Evolutionary conservation across 2,113 vertebrate species (phyloP).

Genomic region (Hylia prasina): DNA sequence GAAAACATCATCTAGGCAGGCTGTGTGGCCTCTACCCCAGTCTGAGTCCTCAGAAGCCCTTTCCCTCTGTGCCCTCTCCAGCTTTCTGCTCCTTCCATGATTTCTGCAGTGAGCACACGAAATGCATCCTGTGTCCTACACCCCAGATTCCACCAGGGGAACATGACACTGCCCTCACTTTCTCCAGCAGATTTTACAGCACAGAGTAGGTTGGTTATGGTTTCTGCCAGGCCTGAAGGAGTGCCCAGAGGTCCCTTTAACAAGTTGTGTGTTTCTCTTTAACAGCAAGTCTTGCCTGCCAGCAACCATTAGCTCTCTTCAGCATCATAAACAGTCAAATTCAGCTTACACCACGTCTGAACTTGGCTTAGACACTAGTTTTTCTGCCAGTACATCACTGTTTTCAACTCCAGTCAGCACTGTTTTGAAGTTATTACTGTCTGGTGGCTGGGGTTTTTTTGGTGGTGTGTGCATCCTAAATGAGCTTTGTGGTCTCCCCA

Average conservation of each 20-base stretch:
- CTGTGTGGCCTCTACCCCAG: neutral
- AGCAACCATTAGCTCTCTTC: neutral
- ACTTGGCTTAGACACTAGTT: neutral
- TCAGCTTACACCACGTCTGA: conserved; percentile 21
- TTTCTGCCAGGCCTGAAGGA: neutral
- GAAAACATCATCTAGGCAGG: neutral
- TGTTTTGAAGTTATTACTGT: conserved; percentile 46
- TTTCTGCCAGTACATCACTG: conserved; percentile 20
- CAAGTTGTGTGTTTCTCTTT: neutral
- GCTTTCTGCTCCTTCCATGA: neutral
- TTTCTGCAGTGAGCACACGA: neutral
- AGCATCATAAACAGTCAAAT: neutral
- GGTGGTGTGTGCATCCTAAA: conserved; percentile 26
- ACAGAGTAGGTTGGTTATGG: neutral
- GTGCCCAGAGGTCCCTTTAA: neutral
- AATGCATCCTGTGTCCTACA: neutral
- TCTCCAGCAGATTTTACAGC: neutral
- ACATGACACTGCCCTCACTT: neutral
- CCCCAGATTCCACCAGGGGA: neutral
- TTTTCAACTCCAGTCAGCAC: conserved; percentile 36
- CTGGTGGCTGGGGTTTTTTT: conserved; percentile 47
- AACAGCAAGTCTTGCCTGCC: neutral
- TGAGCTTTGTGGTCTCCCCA: conserved; percentile 51
- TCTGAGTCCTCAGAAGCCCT: neutral
- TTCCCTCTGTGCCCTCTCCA: neutral